Conservation (phyloP, 2,797 vertebrate genomes). For the Rousettus madagascariensis region DNA sequence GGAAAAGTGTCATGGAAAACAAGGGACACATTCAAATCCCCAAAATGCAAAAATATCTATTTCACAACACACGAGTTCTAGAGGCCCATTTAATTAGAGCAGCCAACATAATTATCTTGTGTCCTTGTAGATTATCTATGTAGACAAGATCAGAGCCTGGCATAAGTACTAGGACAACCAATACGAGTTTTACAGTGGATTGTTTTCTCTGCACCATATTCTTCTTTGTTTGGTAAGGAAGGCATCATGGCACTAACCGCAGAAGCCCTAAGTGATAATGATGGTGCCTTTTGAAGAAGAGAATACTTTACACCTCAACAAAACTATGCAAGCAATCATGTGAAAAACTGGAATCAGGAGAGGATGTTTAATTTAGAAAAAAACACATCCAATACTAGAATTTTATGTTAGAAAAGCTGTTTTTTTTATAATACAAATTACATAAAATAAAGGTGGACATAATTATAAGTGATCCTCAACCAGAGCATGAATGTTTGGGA, state of each 20-base stretch:
- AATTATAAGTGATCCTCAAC: slow-evolving; percentile 3
- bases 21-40: background rate
- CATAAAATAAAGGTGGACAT: slow-evolving; percentile 21
- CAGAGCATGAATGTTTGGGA: background rate
- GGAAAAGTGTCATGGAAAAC: background rate
- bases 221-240: background rate
- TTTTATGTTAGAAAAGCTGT: slow-evolving; percentile 9
- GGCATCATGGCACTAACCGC: background rate
- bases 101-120: background rate
- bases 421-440: slow-evolving; percentile 56
- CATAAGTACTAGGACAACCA: background rate
- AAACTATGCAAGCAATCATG: slow-evolving; percentile 16
- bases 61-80: background rate
- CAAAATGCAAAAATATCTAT: background rate
- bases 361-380: slow-evolving; percentile 36
- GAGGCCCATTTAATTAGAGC: background rate
- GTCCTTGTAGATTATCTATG: background rate
- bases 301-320: background rate
- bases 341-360: background rate
- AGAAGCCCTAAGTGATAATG: background rate
- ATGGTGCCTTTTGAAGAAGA: background rate
- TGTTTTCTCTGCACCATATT: background rate
- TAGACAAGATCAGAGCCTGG: background rate
- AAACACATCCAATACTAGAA: slow-evolving; percentile 33
- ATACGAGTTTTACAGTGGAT: background rate